Percentiles rank a stretch among this genome's conserved stretches.
These are phyloP conservation scores for Pachypsylla venusta DNA, from an alignment of 1,140 invertebrate genomes.

Conservation along the genomic window DNA sequence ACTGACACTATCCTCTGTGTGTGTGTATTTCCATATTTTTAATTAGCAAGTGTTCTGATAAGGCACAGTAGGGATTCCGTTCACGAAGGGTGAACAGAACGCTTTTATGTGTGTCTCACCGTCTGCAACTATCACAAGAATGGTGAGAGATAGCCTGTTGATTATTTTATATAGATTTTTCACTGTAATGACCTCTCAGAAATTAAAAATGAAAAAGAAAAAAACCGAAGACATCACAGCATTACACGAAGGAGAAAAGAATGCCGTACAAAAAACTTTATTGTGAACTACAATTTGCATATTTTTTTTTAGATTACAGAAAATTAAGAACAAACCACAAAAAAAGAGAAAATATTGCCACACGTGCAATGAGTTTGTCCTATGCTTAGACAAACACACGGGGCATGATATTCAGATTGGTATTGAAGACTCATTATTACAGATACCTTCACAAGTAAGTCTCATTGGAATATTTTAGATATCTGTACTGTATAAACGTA, in stretches of 20 bases:
- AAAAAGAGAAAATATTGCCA: constrained; percentile 38
- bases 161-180: no score
- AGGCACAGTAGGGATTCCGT: no score
- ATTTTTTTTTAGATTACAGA: not conserved
- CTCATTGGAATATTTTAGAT: no score
- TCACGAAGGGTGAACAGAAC: no score
- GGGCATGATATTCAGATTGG: constrained; percentile 33
- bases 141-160: no score
- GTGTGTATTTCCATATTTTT: no score
- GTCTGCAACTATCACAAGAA: no score
- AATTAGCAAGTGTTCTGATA: no score
- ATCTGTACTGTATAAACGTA: no score
- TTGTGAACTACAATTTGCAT: not conserved
- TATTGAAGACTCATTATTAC: constrained; percentile 35
- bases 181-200: not conserved
- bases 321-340: not conserved
- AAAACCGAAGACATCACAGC: not conserved
- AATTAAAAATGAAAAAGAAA: not conserved
- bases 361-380: constrained; percentile 42
- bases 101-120: no score
- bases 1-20: no score
- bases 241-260: not conserved
- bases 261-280: not conserved
- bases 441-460: constrained; percentile 36
- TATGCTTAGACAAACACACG: constrained; percentile 34